Percentiles rank a stretch among this genome's conserved stretches.
Evolutionary conservation across 2,113 vertebrate genomes (phyloP).

Genomic region (Lophotis ruficrista): DNA sequence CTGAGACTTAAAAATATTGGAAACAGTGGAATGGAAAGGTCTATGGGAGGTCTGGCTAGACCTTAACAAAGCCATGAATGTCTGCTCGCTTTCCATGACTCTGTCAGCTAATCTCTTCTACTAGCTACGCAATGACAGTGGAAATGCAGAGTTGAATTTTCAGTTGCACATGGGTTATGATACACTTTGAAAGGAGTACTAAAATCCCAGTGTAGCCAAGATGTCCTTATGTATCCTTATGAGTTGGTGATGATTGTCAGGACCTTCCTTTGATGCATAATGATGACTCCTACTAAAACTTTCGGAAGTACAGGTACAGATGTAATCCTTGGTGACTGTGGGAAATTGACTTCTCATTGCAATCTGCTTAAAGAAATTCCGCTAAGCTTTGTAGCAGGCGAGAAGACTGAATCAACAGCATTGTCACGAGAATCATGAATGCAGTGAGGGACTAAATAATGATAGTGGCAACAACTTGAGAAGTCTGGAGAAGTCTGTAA

Average conservation of each 20-base stretch:
- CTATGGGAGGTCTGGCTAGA: not conserved
- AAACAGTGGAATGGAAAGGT: not conserved
- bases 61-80: not conserved
- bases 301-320: not conserved
- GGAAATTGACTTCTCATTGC: not conserved
- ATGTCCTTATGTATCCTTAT: not conserved
- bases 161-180: not conserved
- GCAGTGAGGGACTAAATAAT: not conserved
- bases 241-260: not conserved
- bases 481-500: not conserved
- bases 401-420: not conserved
- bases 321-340: not conserved
- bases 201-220: not conserved
- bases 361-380: not conserved
- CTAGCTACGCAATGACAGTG: not conserved
- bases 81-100: not conserved
- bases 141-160: not conserved
- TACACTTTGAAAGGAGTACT: not conserved
- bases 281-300: not conserved
- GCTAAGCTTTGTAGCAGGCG: not conserved
- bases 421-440: not conserved
- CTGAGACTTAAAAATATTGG: not conserved
- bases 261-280: not conserved
- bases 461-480: not conserved
- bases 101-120: not conserved